Base-by-base conservation (phyloP, 1,140 invertebrate genomes). In the Aphaenogaster rudis region DNA sequence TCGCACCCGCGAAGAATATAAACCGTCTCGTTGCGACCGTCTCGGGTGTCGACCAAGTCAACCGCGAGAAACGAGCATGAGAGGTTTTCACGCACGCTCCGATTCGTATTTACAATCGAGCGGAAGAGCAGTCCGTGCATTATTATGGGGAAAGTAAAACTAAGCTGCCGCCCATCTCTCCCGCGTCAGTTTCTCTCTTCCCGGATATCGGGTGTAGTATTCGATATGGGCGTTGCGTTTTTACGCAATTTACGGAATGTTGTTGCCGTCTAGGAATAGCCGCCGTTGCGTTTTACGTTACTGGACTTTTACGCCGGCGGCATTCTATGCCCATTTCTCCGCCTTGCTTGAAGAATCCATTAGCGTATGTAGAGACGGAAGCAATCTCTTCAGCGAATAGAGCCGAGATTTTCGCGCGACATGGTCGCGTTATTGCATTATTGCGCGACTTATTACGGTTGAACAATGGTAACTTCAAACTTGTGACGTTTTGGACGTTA, bases 1-100 rank as follows among this genome's bases (percentile, higher is more conserved):
- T 64, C 67, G 21, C 45, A 28, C 21, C 13, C 17, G 48, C 63
- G 64, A 57, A 69, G 77, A 91, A 91, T 91, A 89, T 88, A 89
- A 89, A 88, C 39, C 15, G 90, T 88, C 64, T 86, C 80, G 63
- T 90, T 87, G 45, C 33, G 67, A 71, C 11, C 39, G 17, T 67
- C 8, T 52, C 74, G 66, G 42, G 9, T 33, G 45, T 28, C 28
- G 48, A 76, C 13, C 8, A 33, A 63, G 33, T 74, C 64, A 39
- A 85, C 52, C 52, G 61, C 72, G 64, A 85, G 39, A 39, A 82
- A 74, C 67, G 66, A 74, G 69, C 28, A 17, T 28, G 28, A 28
- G 28, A 50, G 48, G 8, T 50, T 57, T 48, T 45, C 78, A 17
- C 42, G 33, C 57, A 76, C 69, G 28, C 80, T 15, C 28, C 80